Conservation (phyloP, 2,888 invertebrate species). For the Rotaria macrura region DNA sequence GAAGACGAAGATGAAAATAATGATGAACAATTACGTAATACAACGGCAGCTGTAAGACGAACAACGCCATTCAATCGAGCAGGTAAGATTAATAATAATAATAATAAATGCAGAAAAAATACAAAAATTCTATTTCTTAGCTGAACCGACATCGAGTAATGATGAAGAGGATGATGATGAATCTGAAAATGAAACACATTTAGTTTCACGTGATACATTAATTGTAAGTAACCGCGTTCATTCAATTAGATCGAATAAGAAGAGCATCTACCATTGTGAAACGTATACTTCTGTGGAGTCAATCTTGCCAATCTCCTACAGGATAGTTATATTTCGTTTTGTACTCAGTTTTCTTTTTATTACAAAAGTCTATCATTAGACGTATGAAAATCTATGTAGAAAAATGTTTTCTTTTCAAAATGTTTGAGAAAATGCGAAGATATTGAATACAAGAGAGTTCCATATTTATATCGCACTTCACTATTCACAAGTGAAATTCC, state of each 20-base stretch:
- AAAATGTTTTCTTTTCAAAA: background rate
- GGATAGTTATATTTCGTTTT: no score
- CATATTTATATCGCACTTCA: no score
- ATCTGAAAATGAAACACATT: background rate
- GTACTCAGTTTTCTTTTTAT: no score
- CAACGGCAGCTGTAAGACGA: background rate
- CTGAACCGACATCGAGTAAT: background rate
- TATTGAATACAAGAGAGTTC: no score
- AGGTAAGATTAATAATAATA: background rate
- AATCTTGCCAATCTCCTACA: no score
- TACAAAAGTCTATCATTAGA: no score
- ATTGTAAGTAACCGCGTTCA: background rate
- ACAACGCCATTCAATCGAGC: background rate
- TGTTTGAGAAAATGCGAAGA: no score
- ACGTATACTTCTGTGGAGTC: no score
- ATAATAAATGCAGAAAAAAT: no score
- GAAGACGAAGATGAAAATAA: conserved; percentile 16
- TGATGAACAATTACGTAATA: background rate
- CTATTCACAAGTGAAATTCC: no score
- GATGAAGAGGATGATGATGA: conserved; percentile 6
- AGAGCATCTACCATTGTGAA: no score
- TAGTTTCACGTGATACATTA: background rate
- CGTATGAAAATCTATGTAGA: no score
- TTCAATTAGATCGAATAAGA: background rate
- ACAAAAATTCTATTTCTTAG: background rate